These are phyloP conservation scores for Poecilia gillii DNA, from an alignment of 2,797 vertebrate species.

Conservation along the genomic window DNA sequence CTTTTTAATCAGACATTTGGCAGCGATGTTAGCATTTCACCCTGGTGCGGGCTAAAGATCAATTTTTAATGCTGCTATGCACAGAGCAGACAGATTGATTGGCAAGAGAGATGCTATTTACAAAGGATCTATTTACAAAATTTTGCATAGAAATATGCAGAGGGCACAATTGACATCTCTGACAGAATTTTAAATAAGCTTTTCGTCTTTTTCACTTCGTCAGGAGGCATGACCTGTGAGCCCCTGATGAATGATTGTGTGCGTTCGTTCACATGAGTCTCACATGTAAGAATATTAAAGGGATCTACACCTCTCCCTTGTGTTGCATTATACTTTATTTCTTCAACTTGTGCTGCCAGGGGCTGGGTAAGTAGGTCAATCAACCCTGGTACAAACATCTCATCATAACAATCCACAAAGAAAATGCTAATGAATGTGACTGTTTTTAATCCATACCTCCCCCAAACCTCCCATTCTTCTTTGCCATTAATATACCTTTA, in stretches of 20 bases:
- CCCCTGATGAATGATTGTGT: slow-evolving; percentile 58
- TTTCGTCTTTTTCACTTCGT: slow-evolving; percentile 46
- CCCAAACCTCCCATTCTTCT: slow-evolving; percentile 9
- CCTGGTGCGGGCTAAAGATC: slow-evolving; percentile 80
- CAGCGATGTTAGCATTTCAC: slow-evolving; percentile 85
- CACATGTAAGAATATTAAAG: slow-evolving; percentile 73
- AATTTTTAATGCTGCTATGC: slow-evolving; percentile 86
- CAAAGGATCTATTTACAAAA: slow-evolving; percentile 85
- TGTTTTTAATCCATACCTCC: slow-evolving; percentile 50
- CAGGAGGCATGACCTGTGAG: slow-evolving; percentile 72
- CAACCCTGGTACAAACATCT: slow-evolving; percentile 73
- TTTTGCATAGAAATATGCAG: slow-evolving; percentile 78
- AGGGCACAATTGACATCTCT: slow-evolving; percentile 82
- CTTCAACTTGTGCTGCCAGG: slow-evolving; percentile 66
- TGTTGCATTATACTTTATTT: slow-evolving; percentile 69
- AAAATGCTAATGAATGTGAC: slow-evolving; percentile 74
- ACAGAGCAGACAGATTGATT: slow-evolving; percentile 81
- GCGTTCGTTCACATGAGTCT: slow-evolving; percentile 46
- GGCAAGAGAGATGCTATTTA: slow-evolving; percentile 84
- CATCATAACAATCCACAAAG: slow-evolving; percentile 61
- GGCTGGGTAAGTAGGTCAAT: slow-evolving; percentile 78
- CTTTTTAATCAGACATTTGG: slow-evolving; percentile 88
- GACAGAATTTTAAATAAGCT: slow-evolving; percentile 80
- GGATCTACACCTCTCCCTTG: slow-evolving; percentile 68
- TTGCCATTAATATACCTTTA: slow-evolving; percentile 28